Evolutionary conservation across 1,140 invertebrate species (phyloP).

Genomic region (Scaptomyza hsui): DNA sequence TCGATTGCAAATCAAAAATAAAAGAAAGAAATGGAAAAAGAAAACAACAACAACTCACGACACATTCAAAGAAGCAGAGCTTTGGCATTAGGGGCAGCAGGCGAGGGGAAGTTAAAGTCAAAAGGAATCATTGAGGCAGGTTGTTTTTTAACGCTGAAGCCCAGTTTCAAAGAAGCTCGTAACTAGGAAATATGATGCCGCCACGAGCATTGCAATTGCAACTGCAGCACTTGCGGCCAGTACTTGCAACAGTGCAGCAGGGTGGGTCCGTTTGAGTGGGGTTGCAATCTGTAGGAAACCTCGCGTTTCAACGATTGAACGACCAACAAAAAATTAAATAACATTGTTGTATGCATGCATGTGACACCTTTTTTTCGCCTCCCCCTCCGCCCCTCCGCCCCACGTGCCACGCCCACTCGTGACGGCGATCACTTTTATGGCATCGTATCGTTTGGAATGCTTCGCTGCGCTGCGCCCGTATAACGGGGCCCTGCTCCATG

Average conservation of each 20-base stretch:
- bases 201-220: constrained; percentile 43
- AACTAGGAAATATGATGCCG: constrained; percentile 63
- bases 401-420: background rate
- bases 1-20: constrained; percentile 24
- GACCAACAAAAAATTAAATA: constrained; percentile 26
- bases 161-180: constrained; percentile 17
- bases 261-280: background rate
- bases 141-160: constrained; percentile 30
- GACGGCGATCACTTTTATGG: constrained; percentile 60
- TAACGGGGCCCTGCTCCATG: constrained; percentile 35
- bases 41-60: constrained; percentile 4
- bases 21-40: constrained; percentile 5
- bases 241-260: background rate
- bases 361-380: constrained; percentile 36
- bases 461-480: constrained; percentile 78
- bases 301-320: background rate
- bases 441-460: constrained; percentile 70
- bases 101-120: background rate
- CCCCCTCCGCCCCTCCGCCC: background rate
- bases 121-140: constrained; percentile 65
- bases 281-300: constrained; percentile 30
- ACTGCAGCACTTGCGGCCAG: constrained; percentile 29
- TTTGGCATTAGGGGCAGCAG: background rate
- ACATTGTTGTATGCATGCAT: constrained; percentile 30
- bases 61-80: background rate